These are phyloP conservation scores for Pelosia muscerda DNA, from an alignment of 2,888 invertebrate species.

Conservation along the genomic window DNA sequence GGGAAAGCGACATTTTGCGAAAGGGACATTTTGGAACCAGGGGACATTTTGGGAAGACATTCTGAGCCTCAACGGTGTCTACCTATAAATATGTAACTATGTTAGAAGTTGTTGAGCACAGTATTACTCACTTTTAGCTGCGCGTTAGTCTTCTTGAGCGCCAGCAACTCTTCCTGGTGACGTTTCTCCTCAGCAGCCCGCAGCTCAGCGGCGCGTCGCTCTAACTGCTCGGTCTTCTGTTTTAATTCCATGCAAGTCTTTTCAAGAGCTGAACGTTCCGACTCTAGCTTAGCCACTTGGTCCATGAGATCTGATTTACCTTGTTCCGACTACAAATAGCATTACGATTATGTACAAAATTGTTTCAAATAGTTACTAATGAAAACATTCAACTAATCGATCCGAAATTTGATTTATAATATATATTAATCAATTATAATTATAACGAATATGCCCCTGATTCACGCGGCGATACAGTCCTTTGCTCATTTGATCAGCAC, in stretches of 20 bases:
- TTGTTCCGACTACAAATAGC: constrained; percentile 90
- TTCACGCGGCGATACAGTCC: too few relatives aligned
- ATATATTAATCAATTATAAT: too few relatives aligned
- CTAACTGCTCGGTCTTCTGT: constrained; percentile 92
- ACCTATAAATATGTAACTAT: too few relatives aligned
- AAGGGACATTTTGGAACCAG: too few relatives aligned
- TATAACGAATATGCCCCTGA: neutral
- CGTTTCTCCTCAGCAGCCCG: constrained; percentile 96
- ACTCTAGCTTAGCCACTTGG: constrained; percentile 90
- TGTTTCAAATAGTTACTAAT: too few relatives aligned
- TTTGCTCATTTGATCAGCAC: too few relatives aligned
- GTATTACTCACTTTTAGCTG: constrained; percentile 91
- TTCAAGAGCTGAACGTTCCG: constrained; percentile 89
- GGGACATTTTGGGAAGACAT: too few relatives aligned
- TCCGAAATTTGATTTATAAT: too few relatives aligned
- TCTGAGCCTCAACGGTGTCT: too few relatives aligned
- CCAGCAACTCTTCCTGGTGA: constrained; percentile 96
- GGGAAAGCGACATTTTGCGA: too few relatives aligned
- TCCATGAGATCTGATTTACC: constrained; percentile 94
- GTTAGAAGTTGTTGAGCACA: neutral
- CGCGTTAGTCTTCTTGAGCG: constrained; percentile 97
- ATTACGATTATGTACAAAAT: neutral
- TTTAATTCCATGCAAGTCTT: constrained; percentile 87
- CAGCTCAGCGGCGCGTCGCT: constrained; percentile 93
- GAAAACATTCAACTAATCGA: too few relatives aligned